Evolutionary conservation across 1,140 invertebrate species (phyloP).

Genomic region (Whitmania pigra): DNA sequence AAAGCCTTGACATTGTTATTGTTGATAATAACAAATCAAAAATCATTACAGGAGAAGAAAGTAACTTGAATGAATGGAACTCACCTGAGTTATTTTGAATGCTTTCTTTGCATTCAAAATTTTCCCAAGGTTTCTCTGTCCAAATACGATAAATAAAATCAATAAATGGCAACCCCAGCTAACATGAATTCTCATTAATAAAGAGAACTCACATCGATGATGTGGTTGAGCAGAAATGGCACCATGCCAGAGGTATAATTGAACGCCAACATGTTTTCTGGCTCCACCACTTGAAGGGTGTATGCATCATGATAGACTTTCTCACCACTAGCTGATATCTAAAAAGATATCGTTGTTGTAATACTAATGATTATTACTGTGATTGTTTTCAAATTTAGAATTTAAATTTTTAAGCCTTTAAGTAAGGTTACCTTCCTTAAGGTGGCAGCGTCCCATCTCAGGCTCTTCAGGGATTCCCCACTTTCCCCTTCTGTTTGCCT

Average conservation of each 20-base stretch:
- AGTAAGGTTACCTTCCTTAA: conserved; percentile 20
- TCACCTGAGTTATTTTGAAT: conserved; percentile 18
- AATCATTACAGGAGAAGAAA: too few species aligned
- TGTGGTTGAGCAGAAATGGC: conserved; percentile 25
- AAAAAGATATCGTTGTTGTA: neutral
- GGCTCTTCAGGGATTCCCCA: conserved; percentile 34
- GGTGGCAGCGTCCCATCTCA: conserved; percentile 20
- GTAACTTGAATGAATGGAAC: neutral
- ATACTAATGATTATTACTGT: too few species aligned
- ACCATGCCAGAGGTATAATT: conserved; percentile 27
- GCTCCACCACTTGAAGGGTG: conserved; percentile 23
- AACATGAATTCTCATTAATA: too few species aligned
- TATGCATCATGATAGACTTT: conserved; percentile 26
- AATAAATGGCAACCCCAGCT: neutral
- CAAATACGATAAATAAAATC: conserved; percentile 11
- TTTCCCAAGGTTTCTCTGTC: conserved; percentile 31
- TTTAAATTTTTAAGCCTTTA: too few species aligned
- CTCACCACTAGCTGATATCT: conserved; percentile 31
- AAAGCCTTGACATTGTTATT: conserved; percentile 31
- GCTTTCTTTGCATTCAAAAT: conserved; percentile 30
- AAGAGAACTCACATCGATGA: conserved; percentile 24
- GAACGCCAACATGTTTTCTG: conserved; percentile 19
- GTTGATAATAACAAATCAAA: neutral
- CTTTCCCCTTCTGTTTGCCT: conserved; percentile 28
- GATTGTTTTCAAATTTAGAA: too few species aligned